These are phyloP conservation scores for Endomychus coccineus DNA, from an alignment of 2,888 invertebrate species.

Conservation along the genomic window DNA sequence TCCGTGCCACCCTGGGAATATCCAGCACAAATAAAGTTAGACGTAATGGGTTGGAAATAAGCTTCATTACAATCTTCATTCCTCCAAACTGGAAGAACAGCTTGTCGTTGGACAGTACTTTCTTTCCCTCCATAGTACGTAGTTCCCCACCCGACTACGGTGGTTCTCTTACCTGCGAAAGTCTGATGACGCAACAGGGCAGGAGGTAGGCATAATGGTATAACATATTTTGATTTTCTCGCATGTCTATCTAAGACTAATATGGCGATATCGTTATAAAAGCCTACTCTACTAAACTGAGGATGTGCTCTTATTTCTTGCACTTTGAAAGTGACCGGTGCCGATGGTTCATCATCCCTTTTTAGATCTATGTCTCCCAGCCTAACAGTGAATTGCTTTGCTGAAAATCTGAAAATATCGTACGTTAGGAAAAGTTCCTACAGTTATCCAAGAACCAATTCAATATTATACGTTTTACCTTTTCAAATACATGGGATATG, in stretches of 20 bases:
- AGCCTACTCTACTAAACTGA: constrained; percentile 81
- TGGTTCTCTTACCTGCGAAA: constrained; percentile 69
- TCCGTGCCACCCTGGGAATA: constrained; percentile 84
- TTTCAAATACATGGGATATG: too few relatives aligned
- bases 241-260: constrained; percentile 67
- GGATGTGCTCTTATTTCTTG: constrained; percentile 75
- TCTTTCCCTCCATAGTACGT: constrained; percentile 85
- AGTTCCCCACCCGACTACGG: constrained; percentile 91
- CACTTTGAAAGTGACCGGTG: constrained; percentile 72
- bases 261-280: constrained; percentile 91
- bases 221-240: constrained; percentile 74
- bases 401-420: constrained; percentile 69
- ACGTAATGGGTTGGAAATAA: constrained; percentile 88
- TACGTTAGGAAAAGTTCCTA: too few relatives aligned
- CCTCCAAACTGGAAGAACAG: constrained; percentile 78
- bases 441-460: too few relatives aligned
- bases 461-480: too few relatives aligned
- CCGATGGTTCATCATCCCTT: constrained; percentile 76
- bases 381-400: constrained; percentile 82
- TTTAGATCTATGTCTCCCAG: constrained; percentile 83
- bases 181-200: constrained; percentile 52
- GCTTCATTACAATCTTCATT: constrained; percentile 85
- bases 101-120: constrained; percentile 78
- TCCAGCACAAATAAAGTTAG: constrained; percentile 85
- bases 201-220: constrained; percentile 76